Evolutionary conservation across 2,888 invertebrate species (phyloP).

Genomic region (Drosophila recens): DNA sequence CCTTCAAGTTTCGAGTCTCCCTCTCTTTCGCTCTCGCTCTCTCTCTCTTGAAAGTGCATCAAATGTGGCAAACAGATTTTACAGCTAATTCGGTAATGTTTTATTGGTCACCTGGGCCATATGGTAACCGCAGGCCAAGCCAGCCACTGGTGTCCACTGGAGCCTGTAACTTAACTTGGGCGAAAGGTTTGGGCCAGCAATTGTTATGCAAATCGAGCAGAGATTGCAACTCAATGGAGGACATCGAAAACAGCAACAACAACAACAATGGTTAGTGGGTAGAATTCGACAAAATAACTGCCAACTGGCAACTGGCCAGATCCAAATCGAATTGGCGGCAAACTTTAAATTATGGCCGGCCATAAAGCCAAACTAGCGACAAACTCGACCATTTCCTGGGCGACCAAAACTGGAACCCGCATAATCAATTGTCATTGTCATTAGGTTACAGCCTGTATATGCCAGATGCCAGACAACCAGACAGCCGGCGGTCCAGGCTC

Average conservation of each 20-base stretch:
- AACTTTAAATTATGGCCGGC: slow-evolving; percentile 66
- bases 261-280: slow-evolving; percentile 63
- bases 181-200: slow-evolving; percentile 74
- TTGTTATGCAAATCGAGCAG: slow-evolving; percentile 78
- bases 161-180: slow-evolving; percentile 60
- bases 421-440: slow-evolving; percentile 77
- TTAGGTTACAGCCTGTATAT: slow-evolving; percentile 51
- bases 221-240: slow-evolving; percentile 57
- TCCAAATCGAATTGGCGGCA: slow-evolving; percentile 67
- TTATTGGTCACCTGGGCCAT: slow-evolving; percentile 58
- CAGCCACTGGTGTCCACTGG: slow-evolving; percentile 25
- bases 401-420: slow-evolving; percentile 59
- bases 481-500: slow-evolving; percentile 1
- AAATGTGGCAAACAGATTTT: slow-evolving; percentile 45
- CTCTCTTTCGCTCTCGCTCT: not conserved
- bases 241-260: slow-evolving; percentile 37
- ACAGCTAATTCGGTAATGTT: slow-evolving; percentile 67
- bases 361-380: slow-evolving; percentile 62
- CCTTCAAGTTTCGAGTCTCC: not conserved
- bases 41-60: slow-evolving; percentile 53
- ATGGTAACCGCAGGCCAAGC: slow-evolving; percentile 36
- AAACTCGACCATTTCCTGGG: slow-evolving; percentile 62
- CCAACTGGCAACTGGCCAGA: slow-evolving; percentile 47
- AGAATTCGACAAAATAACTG: slow-evolving; percentile 72
- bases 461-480: not conserved